Evolutionary conservation across 2,797 vertebrate species (phyloP), one percentile per base, ranked within the genome.

Genomic region (Macroramphosus scolopax): DNA sequence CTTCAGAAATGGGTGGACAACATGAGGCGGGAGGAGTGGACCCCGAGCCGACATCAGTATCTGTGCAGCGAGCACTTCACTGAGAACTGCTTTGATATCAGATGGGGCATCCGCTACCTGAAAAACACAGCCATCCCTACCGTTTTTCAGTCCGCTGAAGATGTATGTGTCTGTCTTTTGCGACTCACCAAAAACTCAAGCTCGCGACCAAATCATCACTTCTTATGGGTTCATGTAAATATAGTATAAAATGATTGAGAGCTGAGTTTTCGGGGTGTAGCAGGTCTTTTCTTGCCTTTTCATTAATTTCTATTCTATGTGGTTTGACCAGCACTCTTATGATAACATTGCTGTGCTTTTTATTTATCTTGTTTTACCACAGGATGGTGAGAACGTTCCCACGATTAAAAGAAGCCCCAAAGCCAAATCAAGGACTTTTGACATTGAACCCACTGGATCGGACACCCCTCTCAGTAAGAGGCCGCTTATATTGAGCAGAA

Each of bases 1-100:
- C 88, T 94, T 51, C 89, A 91, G 76, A 90, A 88, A 65, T 95
- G 93, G 92, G 55, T 95, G 63, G 76, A 86, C 75, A 95, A 94
- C 51, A 94, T 95, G 92, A 92, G 87, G 66, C 75, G 91, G 16
- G 87, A 87, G 47, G 84, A 89, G 0, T 93, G 93, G 93, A 88
- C 82, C 38, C 92, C 92, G 0, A 94, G 91, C 63, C 92, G 92
- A 67, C 93, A 95, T 73, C 92, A 94, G 77, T 92, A 92, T 47
- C 81, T 95, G 0, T 93, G 93, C 79, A 94, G 92, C 32, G 91
- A 93, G 29, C 93, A 94, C 64, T 96, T 95, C 16, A 93, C 91
- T 14, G 89, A 91, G 0, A 90, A 94, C 46, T 94, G 91, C 53
- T 92, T 94, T 10, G 91, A 94, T 32, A 84, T 94, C 33, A 87